Evolutionary conservation across 92 coral and sea anemone genomes (phyloP).

Genomic region (Virgularia gustaviana): DNA sequence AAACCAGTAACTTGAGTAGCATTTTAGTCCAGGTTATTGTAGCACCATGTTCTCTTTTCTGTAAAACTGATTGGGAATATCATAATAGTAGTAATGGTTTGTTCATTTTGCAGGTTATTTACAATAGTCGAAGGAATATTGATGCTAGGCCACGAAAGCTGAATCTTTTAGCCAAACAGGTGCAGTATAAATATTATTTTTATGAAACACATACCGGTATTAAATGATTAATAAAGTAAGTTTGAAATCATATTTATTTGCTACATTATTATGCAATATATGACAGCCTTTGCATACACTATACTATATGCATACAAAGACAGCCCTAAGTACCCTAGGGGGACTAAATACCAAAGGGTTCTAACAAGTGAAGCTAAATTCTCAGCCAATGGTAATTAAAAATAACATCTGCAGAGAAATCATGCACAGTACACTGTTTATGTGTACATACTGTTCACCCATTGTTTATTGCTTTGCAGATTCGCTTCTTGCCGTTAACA

Average conservation of each 20-base stretch:
- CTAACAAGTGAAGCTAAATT: neutral
- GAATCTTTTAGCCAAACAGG: conserved; percentile 94
- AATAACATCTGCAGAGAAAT: neutral
- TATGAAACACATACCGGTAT: neutral
- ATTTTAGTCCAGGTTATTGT: neutral
- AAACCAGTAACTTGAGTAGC: no score
- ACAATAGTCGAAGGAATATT: conserved; percentile 65
- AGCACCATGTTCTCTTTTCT: no score
- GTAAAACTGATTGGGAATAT: no score
- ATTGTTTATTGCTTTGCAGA: conserved; percentile 45
- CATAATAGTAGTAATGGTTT: neutral
- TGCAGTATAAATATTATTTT: conserved; percentile 9
- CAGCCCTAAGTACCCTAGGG: neutral
- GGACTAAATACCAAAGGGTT: neutral
- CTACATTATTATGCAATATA: no score
- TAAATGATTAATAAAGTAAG: no score
- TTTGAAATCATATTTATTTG: no score
- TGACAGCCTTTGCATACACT: no score
- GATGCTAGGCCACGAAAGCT: conserved; percentile 85
- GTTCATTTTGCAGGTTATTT: conserved; percentile 57
- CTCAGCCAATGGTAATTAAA: conserved; percentile 3
- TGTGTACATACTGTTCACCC: neutral
- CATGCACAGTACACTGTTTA: neutral
- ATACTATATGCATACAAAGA: no score
- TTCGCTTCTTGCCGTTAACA: conserved; percentile 76